Conservation (phyloP, 2,113 vertebrate species). For the Megaceryle maxima region DNA sequence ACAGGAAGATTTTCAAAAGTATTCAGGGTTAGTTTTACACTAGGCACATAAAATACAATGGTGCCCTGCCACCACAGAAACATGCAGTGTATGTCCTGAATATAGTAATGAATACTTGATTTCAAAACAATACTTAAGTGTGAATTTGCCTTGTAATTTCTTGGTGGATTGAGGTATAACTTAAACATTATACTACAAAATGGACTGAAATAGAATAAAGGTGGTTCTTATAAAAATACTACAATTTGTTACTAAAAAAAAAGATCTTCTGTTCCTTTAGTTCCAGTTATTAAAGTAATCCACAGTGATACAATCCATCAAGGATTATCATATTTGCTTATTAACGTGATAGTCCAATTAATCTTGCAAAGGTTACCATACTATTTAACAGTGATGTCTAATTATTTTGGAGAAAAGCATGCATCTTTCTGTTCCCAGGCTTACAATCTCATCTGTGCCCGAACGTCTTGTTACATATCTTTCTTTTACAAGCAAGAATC, state of each 20-base stretch:
- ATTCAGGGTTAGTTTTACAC: neutral
- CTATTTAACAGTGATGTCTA: neutral
- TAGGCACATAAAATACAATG: neutral
- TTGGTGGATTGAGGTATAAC: neutral
- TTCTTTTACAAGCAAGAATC: neutral
- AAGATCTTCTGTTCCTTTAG: neutral
- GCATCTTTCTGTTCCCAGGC: neutral
- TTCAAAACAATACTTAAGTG: neutral
- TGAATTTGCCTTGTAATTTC: neutral
- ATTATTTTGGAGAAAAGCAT: slow-evolving; percentile 1
- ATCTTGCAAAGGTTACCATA: neutral
- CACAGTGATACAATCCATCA: neutral
- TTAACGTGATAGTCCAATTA: neutral
- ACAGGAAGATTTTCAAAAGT: neutral
- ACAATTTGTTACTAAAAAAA: neutral
- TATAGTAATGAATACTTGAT: neutral
- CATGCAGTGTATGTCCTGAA: neutral
- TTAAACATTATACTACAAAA: neutral
- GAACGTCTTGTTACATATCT: neutral
- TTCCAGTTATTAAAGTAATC: slow-evolving; percentile 27
- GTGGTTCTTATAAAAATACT: neutral
- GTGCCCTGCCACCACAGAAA: neutral
- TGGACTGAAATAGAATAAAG: neutral
- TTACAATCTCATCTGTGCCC: neutral
- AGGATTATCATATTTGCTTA: slow-evolving; percentile 7